A percentile compares a stretch with the other conserved stretches of the same genome.
Evolutionary conservation across 2,113 vertebrate species (phyloP).

Genomic region (Poeciliopsis occidentalis): DNA sequence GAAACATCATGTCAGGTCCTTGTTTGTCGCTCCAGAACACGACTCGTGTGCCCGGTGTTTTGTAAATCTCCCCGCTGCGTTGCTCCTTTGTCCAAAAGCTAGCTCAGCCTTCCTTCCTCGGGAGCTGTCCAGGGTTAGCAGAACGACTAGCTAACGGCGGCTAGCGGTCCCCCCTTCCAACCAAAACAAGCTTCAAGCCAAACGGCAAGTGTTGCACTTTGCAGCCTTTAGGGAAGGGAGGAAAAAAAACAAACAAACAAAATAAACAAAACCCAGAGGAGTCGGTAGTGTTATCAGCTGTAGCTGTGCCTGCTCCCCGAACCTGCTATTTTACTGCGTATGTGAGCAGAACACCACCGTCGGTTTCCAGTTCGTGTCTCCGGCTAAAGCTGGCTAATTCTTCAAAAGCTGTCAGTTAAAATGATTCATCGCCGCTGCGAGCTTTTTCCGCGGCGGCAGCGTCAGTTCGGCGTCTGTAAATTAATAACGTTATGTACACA

Average conservation of each 20-base stretch:
- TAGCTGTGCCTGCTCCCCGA: constrained; percentile 1
- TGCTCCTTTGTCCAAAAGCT: constrained; percentile 74
- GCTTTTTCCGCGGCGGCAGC: constrained; percentile 47
- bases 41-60: constrained; percentile 40
- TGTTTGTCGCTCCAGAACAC: constrained; percentile 66
- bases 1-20: constrained; percentile 87
- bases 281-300: constrained; percentile 19
- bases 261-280: not conserved
- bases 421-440: constrained; percentile 66
- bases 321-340: constrained; percentile 15
- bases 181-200: not conserved
- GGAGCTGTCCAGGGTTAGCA: constrained; percentile 75
- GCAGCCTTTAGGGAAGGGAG: not conserved
- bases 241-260: too few species aligned
- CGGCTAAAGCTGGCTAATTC: constrained; percentile 68
- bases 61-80: constrained; percentile 40
- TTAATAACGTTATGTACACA: constrained; percentile 31
- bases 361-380: constrained; percentile 17
- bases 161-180: constrained; percentile 28
- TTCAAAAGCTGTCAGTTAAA: constrained; percentile 69
- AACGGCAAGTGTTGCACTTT: constrained; percentile 31
- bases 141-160: constrained; percentile 52
- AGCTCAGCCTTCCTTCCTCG: constrained; percentile 47
- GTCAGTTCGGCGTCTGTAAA: constrained; percentile 43
- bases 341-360: constrained; percentile 43